Percentiles rank a stretch among this genome's conserved stretches.
These are phyloP conservation scores for Trichosurus vulpecula DNA, from an alignment of 2,797 vertebrate species.

Conservation along the genomic window DNA sequence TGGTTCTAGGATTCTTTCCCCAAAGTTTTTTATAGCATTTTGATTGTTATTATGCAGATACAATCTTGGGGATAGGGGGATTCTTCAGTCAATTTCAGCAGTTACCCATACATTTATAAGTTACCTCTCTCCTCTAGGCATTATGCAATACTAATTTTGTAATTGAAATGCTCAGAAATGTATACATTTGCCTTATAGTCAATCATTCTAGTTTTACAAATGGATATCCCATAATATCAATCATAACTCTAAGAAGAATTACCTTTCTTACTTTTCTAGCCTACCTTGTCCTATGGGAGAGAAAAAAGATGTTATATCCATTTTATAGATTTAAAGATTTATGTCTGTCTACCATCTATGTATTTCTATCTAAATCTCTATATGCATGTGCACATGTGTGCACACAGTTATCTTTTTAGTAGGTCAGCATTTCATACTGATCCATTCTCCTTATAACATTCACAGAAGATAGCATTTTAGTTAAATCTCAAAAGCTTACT, in stretches of 20 bases:
- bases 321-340: neutral
- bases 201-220: neutral
- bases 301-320: neutral
- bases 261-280: neutral
- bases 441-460: neutral
- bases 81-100: neutral
- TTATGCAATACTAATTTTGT: neutral
- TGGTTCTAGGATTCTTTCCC: neutral
- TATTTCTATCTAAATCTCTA: neutral
- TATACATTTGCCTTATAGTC: neutral
- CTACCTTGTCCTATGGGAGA: neutral
- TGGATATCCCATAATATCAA: neutral
- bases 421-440: neutral
- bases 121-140: neutral
- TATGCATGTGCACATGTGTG: neutral
- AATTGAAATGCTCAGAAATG: neutral
- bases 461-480: neutral
- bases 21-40: neutral
- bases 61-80: neutral
- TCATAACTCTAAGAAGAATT: neutral
- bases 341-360: neutral
- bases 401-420: neutral
- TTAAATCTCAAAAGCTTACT: neutral
- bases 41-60: neutral
- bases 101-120: neutral